Evolutionary conservation across 2,797 vertebrate species (phyloP).

Genomic region (Apogon talboti): DNA sequence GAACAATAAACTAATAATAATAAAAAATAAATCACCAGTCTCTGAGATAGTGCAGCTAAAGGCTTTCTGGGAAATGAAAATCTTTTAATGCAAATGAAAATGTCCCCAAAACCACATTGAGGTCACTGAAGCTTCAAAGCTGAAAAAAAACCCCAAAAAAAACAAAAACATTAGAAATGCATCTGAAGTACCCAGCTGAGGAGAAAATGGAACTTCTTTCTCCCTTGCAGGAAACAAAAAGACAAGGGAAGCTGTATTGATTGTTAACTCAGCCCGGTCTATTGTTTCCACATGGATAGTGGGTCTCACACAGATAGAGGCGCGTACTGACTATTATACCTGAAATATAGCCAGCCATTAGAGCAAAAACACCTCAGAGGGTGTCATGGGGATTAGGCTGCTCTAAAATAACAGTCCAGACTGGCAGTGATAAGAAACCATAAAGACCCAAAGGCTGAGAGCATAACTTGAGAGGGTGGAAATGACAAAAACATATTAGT

Average conservation of each 20-base stretch:
- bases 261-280: slow-evolving; percentile 35
- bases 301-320: slow-evolving; percentile 23
- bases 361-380: slow-evolving; percentile 32
- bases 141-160: neutral
- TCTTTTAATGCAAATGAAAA: slow-evolving; percentile 9
- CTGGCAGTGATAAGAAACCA: slow-evolving; percentile 39
- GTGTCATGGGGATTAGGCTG: slow-evolving; percentile 37
- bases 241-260: slow-evolving; percentile 52
- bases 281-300: slow-evolving; percentile 28
- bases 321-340: slow-evolving; percentile 33
- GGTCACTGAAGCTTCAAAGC: slow-evolving; percentile 17
- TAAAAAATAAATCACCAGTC: neutral
- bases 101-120: neutral
- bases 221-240: slow-evolving; percentile 47
- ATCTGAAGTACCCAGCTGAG: slow-evolving; percentile 8
- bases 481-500: slow-evolving; percentile 47
- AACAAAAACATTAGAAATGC: slow-evolving; percentile 4
- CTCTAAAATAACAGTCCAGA: slow-evolving; percentile 39
- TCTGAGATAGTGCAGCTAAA: neutral
- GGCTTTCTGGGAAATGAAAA: neutral
- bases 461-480: slow-evolving; percentile 18
- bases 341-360: slow-evolving; percentile 43
- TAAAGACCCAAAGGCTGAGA: slow-evolving; percentile 36
- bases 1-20: no score
- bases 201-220: slow-evolving; percentile 40